A percentile compares a stretch with the other conserved stretches of the same genome.
Conservation (phyloP, 2,113 vertebrate species). For the Solea solea region DNA sequence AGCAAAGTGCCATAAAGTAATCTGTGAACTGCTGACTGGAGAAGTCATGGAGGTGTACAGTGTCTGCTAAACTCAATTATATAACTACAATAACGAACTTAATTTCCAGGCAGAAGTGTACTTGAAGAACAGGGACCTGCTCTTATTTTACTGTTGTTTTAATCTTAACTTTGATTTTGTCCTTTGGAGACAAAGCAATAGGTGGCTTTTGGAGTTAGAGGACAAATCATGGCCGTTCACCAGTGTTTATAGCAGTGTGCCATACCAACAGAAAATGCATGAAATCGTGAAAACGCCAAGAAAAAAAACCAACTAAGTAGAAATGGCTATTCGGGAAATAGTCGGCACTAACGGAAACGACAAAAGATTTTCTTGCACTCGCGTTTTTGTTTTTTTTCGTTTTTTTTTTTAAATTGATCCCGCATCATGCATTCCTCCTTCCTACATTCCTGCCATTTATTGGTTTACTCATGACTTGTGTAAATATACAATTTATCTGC, state of each 20-base stretch:
- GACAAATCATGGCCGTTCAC: conserved; percentile 19
- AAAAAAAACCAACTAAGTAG: conserved; percentile 27
- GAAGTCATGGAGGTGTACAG: neutral
- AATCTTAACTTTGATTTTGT: neutral
- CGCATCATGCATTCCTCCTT: conserved; percentile 55
- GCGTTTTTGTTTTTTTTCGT: conserved; percentile 20
- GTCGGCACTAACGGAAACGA: conserved; percentile 21
- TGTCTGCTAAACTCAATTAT: conserved; percentile 16
- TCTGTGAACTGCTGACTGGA: conserved; percentile 4
- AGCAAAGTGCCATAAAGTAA: conserved; percentile 52
- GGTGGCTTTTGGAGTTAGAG: conserved; percentile 4
- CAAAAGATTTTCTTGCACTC: conserved; percentile 17
- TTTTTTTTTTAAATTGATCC: conserved; percentile 35
- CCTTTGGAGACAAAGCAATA: conserved; percentile 17
- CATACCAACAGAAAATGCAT: conserved; percentile 57
- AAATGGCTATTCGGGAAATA: conserved; percentile 25
- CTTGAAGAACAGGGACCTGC: neutral
- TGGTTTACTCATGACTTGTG: conserved; percentile 64
- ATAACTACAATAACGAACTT: neutral
- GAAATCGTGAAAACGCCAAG: conserved; percentile 35
- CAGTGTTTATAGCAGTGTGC: conserved; percentile 48
- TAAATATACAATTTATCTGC: conserved; percentile 67
- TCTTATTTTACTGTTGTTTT: conserved; percentile 3
- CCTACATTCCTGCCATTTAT: conserved; percentile 68
- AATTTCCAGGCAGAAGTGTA: neutral